Base-by-base conservation (phyloP, 2,888 invertebrate species). In the Drosophila histrio region DNA sequence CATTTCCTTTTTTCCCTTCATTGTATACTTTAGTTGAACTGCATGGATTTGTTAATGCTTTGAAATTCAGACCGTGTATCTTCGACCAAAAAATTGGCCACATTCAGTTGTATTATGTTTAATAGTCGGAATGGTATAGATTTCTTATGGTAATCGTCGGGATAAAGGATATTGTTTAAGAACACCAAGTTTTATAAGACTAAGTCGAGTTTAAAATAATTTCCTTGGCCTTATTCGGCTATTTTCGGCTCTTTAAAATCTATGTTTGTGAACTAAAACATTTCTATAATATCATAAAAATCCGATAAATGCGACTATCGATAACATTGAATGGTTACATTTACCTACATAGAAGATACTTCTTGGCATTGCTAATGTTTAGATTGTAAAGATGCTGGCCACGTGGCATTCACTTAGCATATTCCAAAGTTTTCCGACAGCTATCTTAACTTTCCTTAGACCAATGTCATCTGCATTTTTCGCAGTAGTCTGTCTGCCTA, bases 391-490 rank as follows among this genome's bases (percentile, higher is more conserved):
- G n/a, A 57, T 65, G 46, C 73, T 64, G 49, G 11, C 65, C 54
- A 65, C 54, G 58, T 64, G 47, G 32, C 26, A 47, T 56, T 59
- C 66, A 71, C 63, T 76, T 58, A 76, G 72, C 63, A 50, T 46
- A 43, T 52, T 26, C 50, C 15, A 43, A 28, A 15, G 28, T 36
- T 7, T 34, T 15, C 38, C 7, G n/a, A 26, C 7, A 17, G 5
- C 15, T 49, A 41, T 39, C 49, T 53, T 34, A 32, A 71, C 36
- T 32, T 44, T 26, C 65, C 38, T 11, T 43, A 56, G 43, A 32
- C 49, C 44, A 44, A 53, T 44, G 49, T 57, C 44, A 57, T 77
- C 73, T 65, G 78, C 66, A 72, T 77, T 60, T 73, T 50, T 28
- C 30, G 13, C 58, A 59, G 46, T 15, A 32, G 17, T 28, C 52